Conservation (phyloP, 2,113 vertebrate genomes). For the Chamaea fasciata region DNA sequence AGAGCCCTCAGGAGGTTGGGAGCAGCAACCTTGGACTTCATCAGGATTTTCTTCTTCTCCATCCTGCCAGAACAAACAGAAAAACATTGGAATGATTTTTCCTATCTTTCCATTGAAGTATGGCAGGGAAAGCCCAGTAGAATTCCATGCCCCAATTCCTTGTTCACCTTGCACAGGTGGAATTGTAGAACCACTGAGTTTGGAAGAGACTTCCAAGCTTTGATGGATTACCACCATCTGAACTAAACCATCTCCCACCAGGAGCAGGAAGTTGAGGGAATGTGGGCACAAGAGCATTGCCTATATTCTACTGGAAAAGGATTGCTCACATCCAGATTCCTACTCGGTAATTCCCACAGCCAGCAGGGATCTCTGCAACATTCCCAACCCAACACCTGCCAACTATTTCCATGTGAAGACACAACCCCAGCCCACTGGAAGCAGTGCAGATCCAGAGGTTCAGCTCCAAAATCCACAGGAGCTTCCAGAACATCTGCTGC, state of each 20-base stretch:
- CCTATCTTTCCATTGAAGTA: neutral
- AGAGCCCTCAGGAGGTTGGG: slow-evolving; percentile 60
- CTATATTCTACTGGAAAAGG: neutral
- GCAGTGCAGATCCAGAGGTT: rapidly evolving
- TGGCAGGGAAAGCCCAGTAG: neutral
- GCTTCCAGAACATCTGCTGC: neutral
- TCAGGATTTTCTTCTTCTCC: slow-evolving; percentile 62
- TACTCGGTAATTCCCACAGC: neutral
- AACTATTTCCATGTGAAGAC: rapidly evolving
- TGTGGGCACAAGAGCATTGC: rapidly evolving
- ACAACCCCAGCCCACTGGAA: neutral
- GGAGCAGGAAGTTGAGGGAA: neutral
- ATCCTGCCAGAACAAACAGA: slow-evolving; percentile 39
- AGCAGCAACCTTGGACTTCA: slow-evolving; percentile 64
- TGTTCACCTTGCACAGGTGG: neutral
- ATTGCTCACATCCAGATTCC: neutral
- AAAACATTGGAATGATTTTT: neutral
- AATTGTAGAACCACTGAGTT: rapidly evolving
- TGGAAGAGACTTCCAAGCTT: neutral
- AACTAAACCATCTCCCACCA: neutral
- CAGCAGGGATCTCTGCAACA: neutral
- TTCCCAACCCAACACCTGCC: neutral
- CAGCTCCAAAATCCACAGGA: neutral
- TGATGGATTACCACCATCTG: neutral
- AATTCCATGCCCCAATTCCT: neutral